These are phyloP conservation scores for Andrena marginata DNA, from an alignment of 2,888 invertebrate species.

Conservation along the genomic window DNA sequence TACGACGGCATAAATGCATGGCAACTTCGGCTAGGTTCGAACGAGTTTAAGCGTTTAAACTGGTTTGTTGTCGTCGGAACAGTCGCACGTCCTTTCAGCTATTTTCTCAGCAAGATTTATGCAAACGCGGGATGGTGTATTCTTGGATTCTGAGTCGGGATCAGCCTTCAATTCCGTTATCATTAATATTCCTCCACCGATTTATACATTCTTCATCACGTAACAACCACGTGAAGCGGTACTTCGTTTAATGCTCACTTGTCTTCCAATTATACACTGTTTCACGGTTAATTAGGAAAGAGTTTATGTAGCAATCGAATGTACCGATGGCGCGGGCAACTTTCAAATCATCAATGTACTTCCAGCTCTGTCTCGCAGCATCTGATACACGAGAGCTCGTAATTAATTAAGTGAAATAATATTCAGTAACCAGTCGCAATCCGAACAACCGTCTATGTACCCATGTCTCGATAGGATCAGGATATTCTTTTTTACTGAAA, in stretches of 20 bases:
- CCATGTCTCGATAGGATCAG: neutral
- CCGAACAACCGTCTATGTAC: neutral
- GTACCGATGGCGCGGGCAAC: constrained; percentile 14
- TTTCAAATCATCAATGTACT: constrained; percentile 8
- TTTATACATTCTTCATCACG: neutral
- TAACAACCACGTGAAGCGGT: neutral
- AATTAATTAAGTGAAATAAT: constrained; percentile 19
- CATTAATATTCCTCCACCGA: neutral
- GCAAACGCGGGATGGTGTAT: neutral
- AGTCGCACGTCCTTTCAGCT: constrained; percentile 9
- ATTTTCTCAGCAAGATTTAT: constrained; percentile 17
- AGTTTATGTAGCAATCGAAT: neutral
- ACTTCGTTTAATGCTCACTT: neutral
- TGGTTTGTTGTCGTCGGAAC: constrained; percentile 4
- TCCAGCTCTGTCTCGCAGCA: neutral
- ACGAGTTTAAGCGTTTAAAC: constrained; percentile 30
- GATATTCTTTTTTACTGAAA: neutral
- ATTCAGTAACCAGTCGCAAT: constrained; percentile 3
- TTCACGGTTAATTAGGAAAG: constrained; percentile 8
- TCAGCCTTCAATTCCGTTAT: constrained; percentile 9
- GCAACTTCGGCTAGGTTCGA: neutral
- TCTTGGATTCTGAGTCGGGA: neutral
- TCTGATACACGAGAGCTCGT: neutral
- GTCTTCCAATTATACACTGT: too few species aligned
- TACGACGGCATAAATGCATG: neutral